These are phyloP conservation scores for Campoplex capitator DNA, from an alignment of 2,888 invertebrate species.

Conservation along the genomic window DNA sequence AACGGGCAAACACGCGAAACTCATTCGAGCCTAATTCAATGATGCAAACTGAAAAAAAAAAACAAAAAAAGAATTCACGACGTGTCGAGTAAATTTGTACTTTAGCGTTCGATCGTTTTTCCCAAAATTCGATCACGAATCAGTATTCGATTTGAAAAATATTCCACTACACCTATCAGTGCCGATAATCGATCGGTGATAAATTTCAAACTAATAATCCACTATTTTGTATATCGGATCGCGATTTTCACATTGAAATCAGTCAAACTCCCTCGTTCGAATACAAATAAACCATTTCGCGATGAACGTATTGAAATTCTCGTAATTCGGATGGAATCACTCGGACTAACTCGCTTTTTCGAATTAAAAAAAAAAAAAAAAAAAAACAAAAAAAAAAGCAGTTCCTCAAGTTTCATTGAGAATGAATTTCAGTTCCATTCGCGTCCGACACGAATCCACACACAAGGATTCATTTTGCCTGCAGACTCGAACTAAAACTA, in stretches of 20 bases:
- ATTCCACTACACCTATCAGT: too few relatives aligned
- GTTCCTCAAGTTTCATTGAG: not conserved
- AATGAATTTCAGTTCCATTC: not conserved
- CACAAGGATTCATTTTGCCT: not conserved
- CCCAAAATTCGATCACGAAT: not conserved
- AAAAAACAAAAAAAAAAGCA: too few relatives aligned
- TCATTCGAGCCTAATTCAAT: slow-evolving; percentile 61
- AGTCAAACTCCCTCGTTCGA: too few relatives aligned
- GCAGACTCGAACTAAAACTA: not conserved
- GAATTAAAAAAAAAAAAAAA: too few relatives aligned
- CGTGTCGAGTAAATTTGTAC: slow-evolving; percentile 3
- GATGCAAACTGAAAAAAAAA: not conserved
- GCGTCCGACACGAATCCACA: not conserved
- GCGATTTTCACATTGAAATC: too few relatives aligned
- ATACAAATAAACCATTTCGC: too few relatives aligned
- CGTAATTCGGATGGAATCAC: not conserved
- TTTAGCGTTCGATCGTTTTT: not conserved
- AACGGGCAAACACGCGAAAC: slow-evolving; percentile 58
- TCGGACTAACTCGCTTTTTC: not conserved
- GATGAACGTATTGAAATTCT: not conserved
- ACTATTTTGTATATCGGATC: not conserved
- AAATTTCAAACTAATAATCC: too few relatives aligned
- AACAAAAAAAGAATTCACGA: not conserved
- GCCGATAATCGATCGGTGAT: too few relatives aligned
- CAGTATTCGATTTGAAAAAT: not conserved